Conservation (phyloP, 2,888 invertebrate species). For the Clunio marinus region DNA sequence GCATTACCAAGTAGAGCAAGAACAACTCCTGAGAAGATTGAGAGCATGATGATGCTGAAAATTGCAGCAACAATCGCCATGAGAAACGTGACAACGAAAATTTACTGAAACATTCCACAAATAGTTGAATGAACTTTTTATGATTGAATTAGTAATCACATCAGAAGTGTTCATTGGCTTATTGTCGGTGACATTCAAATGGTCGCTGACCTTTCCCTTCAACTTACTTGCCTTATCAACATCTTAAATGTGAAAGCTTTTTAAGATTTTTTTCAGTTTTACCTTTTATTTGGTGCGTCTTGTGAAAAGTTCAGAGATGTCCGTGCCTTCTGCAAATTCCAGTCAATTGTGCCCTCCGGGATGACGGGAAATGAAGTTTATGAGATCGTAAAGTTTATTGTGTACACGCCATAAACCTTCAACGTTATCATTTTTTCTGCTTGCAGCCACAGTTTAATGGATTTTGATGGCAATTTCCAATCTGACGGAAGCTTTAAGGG, state of each 20-base stretch:
- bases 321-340: slow-evolving; percentile 65
- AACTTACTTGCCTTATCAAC: slow-evolving; percentile 62
- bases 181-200: slow-evolving; percentile 56
- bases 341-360: slow-evolving; percentile 83
- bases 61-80: slow-evolving; percentile 52
- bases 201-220: slow-evolving; percentile 57
- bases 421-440: slow-evolving; percentile 65
- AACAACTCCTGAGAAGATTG: slow-evolving; percentile 51
- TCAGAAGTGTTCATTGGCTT: slow-evolving; percentile 46
- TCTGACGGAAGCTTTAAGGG: neutral
- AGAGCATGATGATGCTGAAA: neutral
- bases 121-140: neutral
- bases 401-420: slow-evolving; percentile 75
- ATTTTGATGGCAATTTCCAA: neutral
- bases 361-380: slow-evolving; percentile 70
- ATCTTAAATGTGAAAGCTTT: slow-evolving; percentile 62
- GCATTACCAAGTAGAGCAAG: slow-evolving; percentile 57
- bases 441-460: slow-evolving; percentile 54
- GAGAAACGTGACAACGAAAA: neutral
- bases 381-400: slow-evolving; percentile 77
- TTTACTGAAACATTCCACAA: slow-evolving; percentile 41
- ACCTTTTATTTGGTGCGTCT: slow-evolving; percentile 64
- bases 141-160: slow-evolving; percentile 44
- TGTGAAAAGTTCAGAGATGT: slow-evolving; percentile 76
- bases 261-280: slow-evolving; percentile 57